Percentiles rank a stretch among this genome's conserved stretches.
phyloP scores from a whole-genome alignment of 2,888 invertebrate species.

The Clunio marinus region DNA sequence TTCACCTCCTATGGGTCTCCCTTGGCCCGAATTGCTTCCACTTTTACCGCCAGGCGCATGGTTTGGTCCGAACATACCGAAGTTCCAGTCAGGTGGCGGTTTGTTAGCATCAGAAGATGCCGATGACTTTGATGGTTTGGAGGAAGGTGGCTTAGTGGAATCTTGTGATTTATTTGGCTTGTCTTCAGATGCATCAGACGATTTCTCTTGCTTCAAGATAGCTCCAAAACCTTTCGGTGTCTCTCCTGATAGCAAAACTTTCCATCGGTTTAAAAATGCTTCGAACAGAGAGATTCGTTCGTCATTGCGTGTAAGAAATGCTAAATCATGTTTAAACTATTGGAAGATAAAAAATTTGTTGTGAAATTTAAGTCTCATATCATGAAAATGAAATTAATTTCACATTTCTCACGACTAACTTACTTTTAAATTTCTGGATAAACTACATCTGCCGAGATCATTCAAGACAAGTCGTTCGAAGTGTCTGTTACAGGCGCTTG shows the following conservation, averaged over 20 bases:
- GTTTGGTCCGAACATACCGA: conserved; percentile 58
- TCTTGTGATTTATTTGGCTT: no score
- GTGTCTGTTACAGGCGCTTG: conserved; percentile 21
- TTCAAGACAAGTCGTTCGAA: neutral
- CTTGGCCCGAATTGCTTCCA: conserved; percentile 55
- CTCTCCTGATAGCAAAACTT: conserved; percentile 62
- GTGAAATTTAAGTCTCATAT: no score
- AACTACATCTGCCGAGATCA: neutral
- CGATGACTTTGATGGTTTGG: conserved; percentile 50
- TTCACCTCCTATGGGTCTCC: conserved; percentile 63
- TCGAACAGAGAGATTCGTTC: conserved; percentile 56
- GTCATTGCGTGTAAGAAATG: conserved; percentile 45
- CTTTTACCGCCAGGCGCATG: conserved; percentile 43
- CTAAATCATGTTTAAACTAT: conserved; percentile 49
- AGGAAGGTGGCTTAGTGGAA: conserved; percentile 50
- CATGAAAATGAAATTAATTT: neutral
- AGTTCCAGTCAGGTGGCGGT: conserved; percentile 56
- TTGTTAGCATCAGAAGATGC: conserved; percentile 45
- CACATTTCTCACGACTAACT: neutral
- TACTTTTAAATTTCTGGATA: conserved; percentile 20
- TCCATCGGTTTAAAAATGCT: conserved; percentile 60
- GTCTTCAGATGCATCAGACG: conserved; percentile 44
- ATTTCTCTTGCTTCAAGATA: conserved; percentile 58
- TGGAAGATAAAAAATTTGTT: conserved; percentile 40
- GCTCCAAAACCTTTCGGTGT: conserved; percentile 94